Evolutionary conservation across 2,888 invertebrate genomes (phyloP).

Genomic region (Diadromus collaris): DNA sequence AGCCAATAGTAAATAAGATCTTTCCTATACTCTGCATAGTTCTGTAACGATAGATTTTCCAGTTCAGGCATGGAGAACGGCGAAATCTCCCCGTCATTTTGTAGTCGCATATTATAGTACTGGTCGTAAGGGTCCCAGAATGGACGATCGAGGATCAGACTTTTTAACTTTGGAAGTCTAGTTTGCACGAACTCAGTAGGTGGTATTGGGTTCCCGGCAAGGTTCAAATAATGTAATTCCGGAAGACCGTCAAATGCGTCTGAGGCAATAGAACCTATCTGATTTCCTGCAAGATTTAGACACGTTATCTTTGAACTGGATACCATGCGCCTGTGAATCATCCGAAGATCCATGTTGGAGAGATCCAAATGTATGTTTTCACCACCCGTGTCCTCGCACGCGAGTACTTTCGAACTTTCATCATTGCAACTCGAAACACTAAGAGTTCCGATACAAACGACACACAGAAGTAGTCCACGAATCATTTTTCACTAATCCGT

Average conservation of each 20-base stretch:
- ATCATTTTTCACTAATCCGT: constrained; percentile 7
- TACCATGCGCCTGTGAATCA: constrained; percentile 16
- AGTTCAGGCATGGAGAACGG: constrained; percentile 6
- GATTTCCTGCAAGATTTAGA: constrained; percentile 36
- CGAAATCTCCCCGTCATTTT: background rate
- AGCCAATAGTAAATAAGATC: background rate
- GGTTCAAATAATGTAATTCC: constrained; percentile 30
- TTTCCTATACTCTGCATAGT: background rate
- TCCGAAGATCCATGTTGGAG: constrained; percentile 14
- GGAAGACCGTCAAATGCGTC: constrained; percentile 20
- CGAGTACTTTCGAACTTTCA: background rate
- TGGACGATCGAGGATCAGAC: constrained; percentile 31
- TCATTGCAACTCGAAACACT: background rate
- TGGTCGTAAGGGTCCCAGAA: background rate
- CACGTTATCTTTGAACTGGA: constrained; percentile 16
- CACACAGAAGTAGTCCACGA: background rate
- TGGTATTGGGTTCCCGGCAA: background rate
- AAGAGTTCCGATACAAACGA: background rate
- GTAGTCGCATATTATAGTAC: background rate
- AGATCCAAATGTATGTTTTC: constrained; percentile 32
- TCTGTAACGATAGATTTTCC: constrained; percentile 19
- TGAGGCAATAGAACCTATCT: background rate
- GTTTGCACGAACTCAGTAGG: background rate
- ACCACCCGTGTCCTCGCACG: constrained; percentile 22
- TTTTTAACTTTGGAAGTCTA: constrained; percentile 2